These are phyloP conservation scores for Brachymystax lenok DNA, from an alignment of 2,797 vertebrate genomes.

Conservation along the genomic window DNA sequence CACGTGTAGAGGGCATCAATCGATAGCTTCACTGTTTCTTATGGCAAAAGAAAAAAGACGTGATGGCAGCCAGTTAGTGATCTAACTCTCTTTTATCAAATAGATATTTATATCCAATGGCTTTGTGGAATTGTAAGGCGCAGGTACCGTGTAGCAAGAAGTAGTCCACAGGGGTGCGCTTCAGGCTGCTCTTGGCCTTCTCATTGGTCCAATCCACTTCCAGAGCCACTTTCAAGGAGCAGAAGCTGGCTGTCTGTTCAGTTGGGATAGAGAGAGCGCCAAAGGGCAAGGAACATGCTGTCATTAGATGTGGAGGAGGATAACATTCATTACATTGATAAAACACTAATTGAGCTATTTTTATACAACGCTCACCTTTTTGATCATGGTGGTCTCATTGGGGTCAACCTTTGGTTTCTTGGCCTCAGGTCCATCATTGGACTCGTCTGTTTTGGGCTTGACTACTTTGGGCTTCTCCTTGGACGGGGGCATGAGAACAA, in stretches of 20 bases:
- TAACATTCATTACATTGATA: neutral
- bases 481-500: neutral
- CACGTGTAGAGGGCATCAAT: neutral
- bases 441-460: conserved; percentile 68
- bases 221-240: conserved; percentile 84
- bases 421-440: conserved; percentile 82
- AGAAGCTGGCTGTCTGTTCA: conserved; percentile 77
- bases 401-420: conserved; percentile 87
- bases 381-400: conserved; percentile 87
- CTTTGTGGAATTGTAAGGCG: neutral
- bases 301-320: neutral
- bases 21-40: neutral
- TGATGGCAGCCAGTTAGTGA: too few species aligned
- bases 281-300: neutral
- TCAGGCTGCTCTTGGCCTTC: conserved; percentile 79
- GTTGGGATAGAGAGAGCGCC: neutral
- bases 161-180: conserved; percentile 83
- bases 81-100: neutral
- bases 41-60: too few species aligned
- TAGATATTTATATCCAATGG: neutral
- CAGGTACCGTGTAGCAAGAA: conserved; percentile 88
- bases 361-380: conserved; percentile 76
- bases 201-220: conserved; percentile 86
- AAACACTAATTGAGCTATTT: neutral
- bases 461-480: conserved; percentile 89